Evolutionary conservation across 2,888 invertebrate genomes (phyloP), one percentile per base, ranked within the genome.

Genomic region (Cancer borealis): DNA sequence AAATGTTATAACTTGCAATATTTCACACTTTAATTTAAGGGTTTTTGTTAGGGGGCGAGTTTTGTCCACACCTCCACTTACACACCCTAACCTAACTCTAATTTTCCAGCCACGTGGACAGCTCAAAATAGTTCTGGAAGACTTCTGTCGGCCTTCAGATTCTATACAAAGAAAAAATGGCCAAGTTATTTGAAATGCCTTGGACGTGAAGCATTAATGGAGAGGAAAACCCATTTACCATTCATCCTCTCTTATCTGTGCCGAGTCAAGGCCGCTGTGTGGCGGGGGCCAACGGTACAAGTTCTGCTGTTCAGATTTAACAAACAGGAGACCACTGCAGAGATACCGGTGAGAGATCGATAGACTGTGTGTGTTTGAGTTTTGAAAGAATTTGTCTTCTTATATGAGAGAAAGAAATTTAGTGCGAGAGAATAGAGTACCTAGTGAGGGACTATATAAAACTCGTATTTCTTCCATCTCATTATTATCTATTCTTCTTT

Each of bases 111-210:
- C 99, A 99, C 97, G 98, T 99, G 96, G 99, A 99, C 97, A 99
- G 99, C 92, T 99, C 99, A 96, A 97, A 99, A 94, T 99, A 99
- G 97, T 99, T 99, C 97, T 99, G 99, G 99, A 99, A 99, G 90
- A 99, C 99, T 96, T 99, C 99, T 93, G 99, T 99, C 96, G 98
- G 98, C 95, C 97, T 99, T 96, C 99, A 99, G 97, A 98, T 99
- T 96, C 97, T 99, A 96, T 99, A 99, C 97, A 99, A 99, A 97
- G 97, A 99, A 96, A 99, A 99, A 97, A 99, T 99, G 96, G 98
- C 98, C 96, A 99, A 99, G 97, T 97, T 98, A 94, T 98, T 98
- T 96, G 98, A 98, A 96, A 97, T 98, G 96, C 97, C 98, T 96
- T 97, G 97, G 94, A 97, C 97, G 96, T 97, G 97, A 92, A 94